Base-by-base conservation (phyloP, 2,888 invertebrate species). In the Proisotoma minuta region DNA sequence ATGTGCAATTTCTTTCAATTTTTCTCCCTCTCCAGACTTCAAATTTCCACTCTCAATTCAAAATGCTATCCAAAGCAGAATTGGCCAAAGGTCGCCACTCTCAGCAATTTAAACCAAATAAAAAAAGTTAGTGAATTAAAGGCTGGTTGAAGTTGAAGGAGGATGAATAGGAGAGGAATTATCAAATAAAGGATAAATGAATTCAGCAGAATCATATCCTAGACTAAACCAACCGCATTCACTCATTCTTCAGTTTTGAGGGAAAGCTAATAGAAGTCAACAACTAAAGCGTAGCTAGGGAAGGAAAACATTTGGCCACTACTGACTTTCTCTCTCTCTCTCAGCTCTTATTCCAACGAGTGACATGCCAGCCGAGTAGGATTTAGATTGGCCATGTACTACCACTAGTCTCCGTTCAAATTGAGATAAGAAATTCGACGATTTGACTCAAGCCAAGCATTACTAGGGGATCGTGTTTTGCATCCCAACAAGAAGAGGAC, bases 1-100 rank as follows among this genome's bases (percentile, higher is more conserved):
- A 27, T 51, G 51, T 51, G 51, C 24, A 27, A 26, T 51, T 51
- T 51, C 27, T 27, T 51, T 51, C 51, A 51, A 24, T 51, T 26
- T 51, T 51, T 27, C 28, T 51, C 26, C 20, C 28, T 15, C 28
- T 4, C 5, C 5, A 43, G n/a, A 43, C 43, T 20, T 43, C 18
- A 43, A 43, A 43, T 43, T 43, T 43, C 43, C 15, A 43, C 20
- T 43, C 43, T 18, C n/a, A n/a, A 15, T 20, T 43, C 18, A 43
- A 4, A 43, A 43, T 34, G 18, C 43, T 43, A 15, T 18, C 43
- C 15, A 43, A 43, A 18, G 18, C 18, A 43, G 43, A 43, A 43
- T 43, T 43, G 15, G 18, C 4, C 43, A 43, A 43, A 10, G 34
- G 34, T 34, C 34, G 8, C 8, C 34, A n/a, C n/a, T 20, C 43